Conservation (phyloP, 2,888 invertebrate genomes). For the Standfussiana lucernea region DNA sequence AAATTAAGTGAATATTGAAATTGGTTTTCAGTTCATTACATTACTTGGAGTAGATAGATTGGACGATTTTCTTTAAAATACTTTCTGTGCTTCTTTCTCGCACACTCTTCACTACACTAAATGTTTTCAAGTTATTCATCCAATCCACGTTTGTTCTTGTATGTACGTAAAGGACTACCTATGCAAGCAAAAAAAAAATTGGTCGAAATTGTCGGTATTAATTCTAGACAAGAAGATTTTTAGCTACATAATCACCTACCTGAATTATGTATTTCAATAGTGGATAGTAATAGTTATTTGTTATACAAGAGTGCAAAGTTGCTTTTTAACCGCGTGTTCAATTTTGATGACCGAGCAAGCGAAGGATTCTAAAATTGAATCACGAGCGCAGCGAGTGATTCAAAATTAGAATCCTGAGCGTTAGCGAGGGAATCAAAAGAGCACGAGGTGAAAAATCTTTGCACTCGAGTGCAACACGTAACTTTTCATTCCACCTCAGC, state of each 20-base stretch:
- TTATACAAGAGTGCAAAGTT: too few relatives aligned
- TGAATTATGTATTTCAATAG: neutral
- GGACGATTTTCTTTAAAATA: neutral
- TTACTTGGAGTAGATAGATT: neutral
- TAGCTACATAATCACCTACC: neutral
- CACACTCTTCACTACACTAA: neutral
- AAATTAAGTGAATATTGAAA: conserved; percentile 26
- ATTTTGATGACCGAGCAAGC: too few relatives aligned
- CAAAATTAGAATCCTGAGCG: too few relatives aligned
- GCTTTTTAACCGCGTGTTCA: too few relatives aligned
- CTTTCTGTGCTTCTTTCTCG: neutral
- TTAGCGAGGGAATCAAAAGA: too few relatives aligned
- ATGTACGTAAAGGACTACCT: too few relatives aligned
- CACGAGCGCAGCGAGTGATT: too few relatives aligned
- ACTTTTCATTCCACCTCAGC: too few relatives aligned
- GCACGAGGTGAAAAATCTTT: too few relatives aligned
- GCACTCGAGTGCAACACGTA: too few relatives aligned
- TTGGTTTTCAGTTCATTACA: neutral
- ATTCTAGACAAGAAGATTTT: neutral
- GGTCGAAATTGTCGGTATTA: neutral
- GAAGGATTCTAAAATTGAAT: too few relatives aligned
- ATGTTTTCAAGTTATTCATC: neutral
- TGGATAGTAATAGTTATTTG: neutral
- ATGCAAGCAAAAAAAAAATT: neutral
- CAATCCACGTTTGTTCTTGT: neutral